phyloP scores from a whole-genome alignment of 2,113 vertebrate genomes.

The Jacana jacana region DNA sequence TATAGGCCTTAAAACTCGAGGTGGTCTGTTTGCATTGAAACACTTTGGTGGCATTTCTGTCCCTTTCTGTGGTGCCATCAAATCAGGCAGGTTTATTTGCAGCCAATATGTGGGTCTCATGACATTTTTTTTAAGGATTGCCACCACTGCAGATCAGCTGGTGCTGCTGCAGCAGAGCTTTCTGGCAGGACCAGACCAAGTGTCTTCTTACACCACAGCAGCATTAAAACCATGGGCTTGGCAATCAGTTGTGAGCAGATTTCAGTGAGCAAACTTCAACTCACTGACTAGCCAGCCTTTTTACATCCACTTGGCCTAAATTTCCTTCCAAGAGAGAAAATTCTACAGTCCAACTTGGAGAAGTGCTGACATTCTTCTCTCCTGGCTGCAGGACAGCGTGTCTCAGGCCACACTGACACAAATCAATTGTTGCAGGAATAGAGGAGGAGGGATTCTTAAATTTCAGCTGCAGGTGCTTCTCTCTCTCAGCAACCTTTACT shows the following conservation, averaged over 20 bases:
- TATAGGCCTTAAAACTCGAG: not conserved
- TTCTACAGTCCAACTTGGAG: not conserved
- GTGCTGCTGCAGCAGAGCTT: not conserved
- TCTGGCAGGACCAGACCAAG: not conserved
- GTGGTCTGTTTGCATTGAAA: not conserved
- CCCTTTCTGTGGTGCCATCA: not conserved
- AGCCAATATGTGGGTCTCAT: fast-evolving
- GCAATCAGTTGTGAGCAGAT: not conserved
- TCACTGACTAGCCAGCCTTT: not conserved
- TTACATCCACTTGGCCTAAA: not conserved
- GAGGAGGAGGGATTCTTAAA: not conserved
- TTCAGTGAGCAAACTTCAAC: not conserved
- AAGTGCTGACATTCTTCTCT: not conserved
- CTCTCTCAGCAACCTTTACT: not conserved
- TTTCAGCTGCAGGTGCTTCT: not conserved
- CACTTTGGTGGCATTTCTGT: not conserved
- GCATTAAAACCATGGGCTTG: not conserved
- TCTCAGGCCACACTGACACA: not conserved
- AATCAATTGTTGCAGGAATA: not conserved
- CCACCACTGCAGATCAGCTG: not conserved
- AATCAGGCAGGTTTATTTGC: not conserved
- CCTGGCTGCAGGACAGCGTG: not conserved
- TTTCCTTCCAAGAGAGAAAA: not conserved
- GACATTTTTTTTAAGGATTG: not conserved
- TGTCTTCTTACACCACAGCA: not conserved